Base-by-base conservation (phyloP, 53 echinoderm and acorn worm genomes). In the Patiria pectinifera region DNA sequence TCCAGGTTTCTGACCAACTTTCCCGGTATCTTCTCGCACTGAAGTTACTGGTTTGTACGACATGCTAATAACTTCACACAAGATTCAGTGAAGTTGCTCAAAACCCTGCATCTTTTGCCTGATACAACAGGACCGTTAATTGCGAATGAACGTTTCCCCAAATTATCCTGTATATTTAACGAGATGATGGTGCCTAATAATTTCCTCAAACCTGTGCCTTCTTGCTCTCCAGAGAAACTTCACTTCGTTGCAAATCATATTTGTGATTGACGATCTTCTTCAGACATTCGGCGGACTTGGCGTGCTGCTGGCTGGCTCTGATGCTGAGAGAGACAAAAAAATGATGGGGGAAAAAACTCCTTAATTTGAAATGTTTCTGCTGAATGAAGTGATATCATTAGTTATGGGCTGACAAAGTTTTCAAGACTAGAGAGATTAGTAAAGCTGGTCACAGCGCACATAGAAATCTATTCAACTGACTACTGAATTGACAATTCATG, bases 171-270 rank as follows among this genome's bases (percentile, higher is more conserved):
- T 3, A 69, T 69, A 23, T 25, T 25, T 11, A 76, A 11, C 21
- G 18, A n/a, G 13, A 26, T n/a, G 11, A 76, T 9, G 35, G 35
- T 35, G 44, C 22, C 6, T 4, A 76, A 76, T 4, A 69, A 3
- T 11, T 11, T 69, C 11, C 21, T 85, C 94, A 71, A 26, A 94
- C 94, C 94, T 94, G 91, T 11, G 94, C 86, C 59, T 75, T 86
- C 48, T 92, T 94, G 82, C 80, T 87, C 47, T 91, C 87, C 59
- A 94, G 75, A 21, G 83, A 86, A 19, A 94, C 87, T 58, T 94
- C 89, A 79, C 48, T 76, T 58, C 75, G 91, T 48, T 86, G 86
- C 71, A 94, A 62, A 74, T 85, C 85, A n/a, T 77, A 66, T 18
- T 86, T 91, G 43, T 91, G 82, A 80, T 81, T 91, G 77, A 85